Conservation (phyloP, 2,888 invertebrate species). For the Dolomedes plantarius region DNA sequence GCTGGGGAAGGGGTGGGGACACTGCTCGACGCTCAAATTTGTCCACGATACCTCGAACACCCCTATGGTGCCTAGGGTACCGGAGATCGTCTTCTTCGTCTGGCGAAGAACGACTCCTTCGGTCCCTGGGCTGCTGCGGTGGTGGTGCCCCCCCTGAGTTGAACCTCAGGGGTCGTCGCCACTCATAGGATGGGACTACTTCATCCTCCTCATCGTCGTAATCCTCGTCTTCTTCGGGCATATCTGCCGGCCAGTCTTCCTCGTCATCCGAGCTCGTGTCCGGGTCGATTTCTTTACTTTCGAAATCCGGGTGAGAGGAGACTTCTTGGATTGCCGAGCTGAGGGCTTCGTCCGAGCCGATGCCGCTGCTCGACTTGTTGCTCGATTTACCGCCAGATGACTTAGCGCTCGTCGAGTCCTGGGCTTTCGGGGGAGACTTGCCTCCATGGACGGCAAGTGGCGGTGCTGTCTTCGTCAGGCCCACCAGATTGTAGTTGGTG, state of each 20-base stretch:
- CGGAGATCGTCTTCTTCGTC: constrained; percentile 66
- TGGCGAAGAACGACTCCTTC: constrained; percentile 56
- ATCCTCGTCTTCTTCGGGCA: constrained; percentile 47
- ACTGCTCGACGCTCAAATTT: constrained; percentile 61
- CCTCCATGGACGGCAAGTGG: constrained; percentile 20
- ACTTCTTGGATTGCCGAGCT: constrained; percentile 72
- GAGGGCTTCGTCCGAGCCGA: constrained; percentile 71
- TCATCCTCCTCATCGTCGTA: constrained; percentile 58
- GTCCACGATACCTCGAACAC: constrained; percentile 60
- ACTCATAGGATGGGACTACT: constrained; percentile 59
- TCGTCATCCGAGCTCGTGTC: constrained; percentile 72
- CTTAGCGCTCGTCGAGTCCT: constrained; percentile 56
- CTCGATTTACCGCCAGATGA: constrained; percentile 67
- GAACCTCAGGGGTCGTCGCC: constrained; percentile 45
- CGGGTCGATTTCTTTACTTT: constrained; percentile 70
- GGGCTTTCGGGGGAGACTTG: constrained; percentile 45
- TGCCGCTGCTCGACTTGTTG: constrained; percentile 70
- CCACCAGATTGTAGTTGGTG: constrained; percentile 72
- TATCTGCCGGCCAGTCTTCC: constrained; percentile 59
- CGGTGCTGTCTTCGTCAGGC: constrained; percentile 41
- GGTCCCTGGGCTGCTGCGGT: constrained; percentile 19
- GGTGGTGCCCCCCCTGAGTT: constrained; percentile 23
- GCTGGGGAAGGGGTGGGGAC: constrained; percentile 40
- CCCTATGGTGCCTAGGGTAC: constrained; percentile 32
- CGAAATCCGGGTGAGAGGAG: constrained; percentile 71